These are phyloP conservation scores for Didymodactylos carnosus DNA, from an alignment of 2,888 invertebrate genomes.

Conservation along the genomic window DNA sequence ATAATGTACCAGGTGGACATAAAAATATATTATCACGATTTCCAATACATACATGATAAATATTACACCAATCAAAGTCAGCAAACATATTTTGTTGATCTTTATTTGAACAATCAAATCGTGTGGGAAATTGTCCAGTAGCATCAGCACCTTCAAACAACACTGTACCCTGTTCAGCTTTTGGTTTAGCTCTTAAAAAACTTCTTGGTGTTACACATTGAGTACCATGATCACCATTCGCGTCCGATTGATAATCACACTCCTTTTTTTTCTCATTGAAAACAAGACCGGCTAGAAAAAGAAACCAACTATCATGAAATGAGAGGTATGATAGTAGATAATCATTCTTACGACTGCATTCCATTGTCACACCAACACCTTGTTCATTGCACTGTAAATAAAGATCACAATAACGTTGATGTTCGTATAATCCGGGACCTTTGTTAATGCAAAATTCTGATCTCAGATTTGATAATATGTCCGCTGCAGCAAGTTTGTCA, in stretches of 20 bases:
- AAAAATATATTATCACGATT: constrained; percentile 14
- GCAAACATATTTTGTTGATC: constrained; percentile 1
- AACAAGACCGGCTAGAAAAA: constrained; percentile 8
- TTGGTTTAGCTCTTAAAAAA: constrained; percentile 8
- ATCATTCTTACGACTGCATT: constrained; percentile 1
- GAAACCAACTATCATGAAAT: not conserved
- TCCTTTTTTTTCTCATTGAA: constrained; percentile 12
- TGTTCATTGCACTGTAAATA: constrained; percentile 13
- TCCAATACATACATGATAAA: constrained; percentile 14
- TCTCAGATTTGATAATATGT: constrained; percentile 13
- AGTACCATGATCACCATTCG: not conserved
- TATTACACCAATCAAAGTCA: constrained; percentile 14
- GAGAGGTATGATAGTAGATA: not conserved
- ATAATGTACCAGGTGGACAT: constrained; percentile 14
- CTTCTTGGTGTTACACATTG: constrained; percentile 4
- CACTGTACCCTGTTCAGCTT: constrained; percentile 7
- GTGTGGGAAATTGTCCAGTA: constrained; percentile 12
- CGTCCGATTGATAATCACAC: constrained; percentile 9
- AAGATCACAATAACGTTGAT: constrained; percentile 14
- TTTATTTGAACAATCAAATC: constrained; percentile 10
- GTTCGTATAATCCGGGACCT: constrained; percentile 6
- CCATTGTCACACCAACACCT: constrained; percentile 14
- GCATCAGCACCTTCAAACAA: constrained; percentile 13
- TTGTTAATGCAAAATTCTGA: constrained; percentile 13
- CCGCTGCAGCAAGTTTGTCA: constrained; percentile 3